Conservation (phyloP, 2,797 vertebrate species). For the Alectoris magna region DNA sequence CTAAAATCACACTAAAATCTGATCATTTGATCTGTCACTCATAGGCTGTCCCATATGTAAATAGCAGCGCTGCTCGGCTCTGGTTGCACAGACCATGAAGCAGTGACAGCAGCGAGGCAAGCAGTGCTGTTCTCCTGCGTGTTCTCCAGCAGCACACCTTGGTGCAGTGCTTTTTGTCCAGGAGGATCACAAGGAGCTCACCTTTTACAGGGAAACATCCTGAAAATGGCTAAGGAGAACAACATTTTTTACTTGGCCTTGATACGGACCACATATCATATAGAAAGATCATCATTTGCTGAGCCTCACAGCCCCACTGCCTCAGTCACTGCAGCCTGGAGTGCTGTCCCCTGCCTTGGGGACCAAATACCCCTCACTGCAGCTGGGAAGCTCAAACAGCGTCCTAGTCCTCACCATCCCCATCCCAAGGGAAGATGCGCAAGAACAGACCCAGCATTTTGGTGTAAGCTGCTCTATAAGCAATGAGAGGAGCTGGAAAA, state of each 20-base stretch:
- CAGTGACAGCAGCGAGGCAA: neutral
- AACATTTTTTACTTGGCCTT: neutral
- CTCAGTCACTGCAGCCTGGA: accelerated
- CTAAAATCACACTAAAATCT: constrained; percentile 57
- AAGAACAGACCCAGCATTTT: neutral
- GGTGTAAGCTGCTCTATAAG: neutral
- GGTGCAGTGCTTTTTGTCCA: neutral
- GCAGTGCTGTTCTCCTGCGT: accelerated
- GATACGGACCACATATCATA: neutral
- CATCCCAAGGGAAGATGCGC: neutral
- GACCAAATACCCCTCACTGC: neutral
- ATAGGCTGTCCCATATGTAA: constrained; percentile 49
- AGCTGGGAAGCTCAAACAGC: neutral
- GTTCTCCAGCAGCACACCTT: accelerated
- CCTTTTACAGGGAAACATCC: neutral
- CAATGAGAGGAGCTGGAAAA: too few species aligned
- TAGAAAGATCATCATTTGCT: too few species aligned
- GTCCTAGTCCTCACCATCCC: neutral
- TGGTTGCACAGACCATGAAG: neutral
- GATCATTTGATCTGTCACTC: constrained; percentile 65
- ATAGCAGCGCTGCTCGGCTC: constrained; percentile 23
- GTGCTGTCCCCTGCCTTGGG: neutral
- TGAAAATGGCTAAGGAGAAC: neutral
- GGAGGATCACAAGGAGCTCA: neutral
- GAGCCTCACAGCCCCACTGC: accelerated